These are phyloP conservation scores for Diplolepis rosae DNA, from an alignment of 2,888 invertebrate species.

Conservation along the genomic window DNA sequence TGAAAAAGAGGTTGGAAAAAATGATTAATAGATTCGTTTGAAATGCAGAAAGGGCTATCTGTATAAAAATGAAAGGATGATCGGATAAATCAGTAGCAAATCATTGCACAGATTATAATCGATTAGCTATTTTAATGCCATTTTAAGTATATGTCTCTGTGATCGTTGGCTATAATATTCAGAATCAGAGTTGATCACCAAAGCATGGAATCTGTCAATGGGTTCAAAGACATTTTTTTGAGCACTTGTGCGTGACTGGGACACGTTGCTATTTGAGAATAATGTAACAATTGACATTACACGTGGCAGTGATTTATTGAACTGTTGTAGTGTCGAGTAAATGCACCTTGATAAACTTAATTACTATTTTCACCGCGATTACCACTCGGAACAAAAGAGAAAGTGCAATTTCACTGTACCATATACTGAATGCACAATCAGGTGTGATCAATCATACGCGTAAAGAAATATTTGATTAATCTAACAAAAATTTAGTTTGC, in stretches of 20 bases:
- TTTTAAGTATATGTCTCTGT: slow-evolving; percentile 5
- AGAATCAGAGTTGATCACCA: slow-evolving; percentile 45
- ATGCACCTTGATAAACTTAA: slow-evolving; percentile 23
- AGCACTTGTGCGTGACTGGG: slow-evolving; percentile 46
- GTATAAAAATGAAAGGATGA: background rate
- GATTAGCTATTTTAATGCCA: slow-evolving; percentile 15
- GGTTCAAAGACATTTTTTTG: slow-evolving; percentile 46
- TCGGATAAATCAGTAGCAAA: slow-evolving; percentile 1
- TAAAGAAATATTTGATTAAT: too few relatives aligned
- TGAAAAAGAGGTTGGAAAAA: background rate
- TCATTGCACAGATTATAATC: background rate
- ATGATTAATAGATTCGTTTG: background rate
- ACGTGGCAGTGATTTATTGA: slow-evolving; percentile 50
- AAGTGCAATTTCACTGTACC: slow-evolving; percentile 19
- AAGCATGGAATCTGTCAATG: slow-evolving; percentile 49
- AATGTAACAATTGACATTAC: slow-evolving; percentile 51
- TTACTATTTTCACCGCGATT: slow-evolving; percentile 18
- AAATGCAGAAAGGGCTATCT: background rate
- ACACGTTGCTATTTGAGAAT: slow-evolving; percentile 38
- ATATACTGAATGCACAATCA: slow-evolving; percentile 9
- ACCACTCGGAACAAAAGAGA: background rate
- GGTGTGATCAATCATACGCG: background rate
- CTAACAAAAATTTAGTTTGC: too few relatives aligned
- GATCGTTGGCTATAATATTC: background rate
- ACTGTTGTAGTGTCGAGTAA: slow-evolving; percentile 37